Evolutionary conservation across 2,888 invertebrate species (phyloP), one percentile per base, ranked within the genome.

Genomic region (Alcis repandata): DNA sequence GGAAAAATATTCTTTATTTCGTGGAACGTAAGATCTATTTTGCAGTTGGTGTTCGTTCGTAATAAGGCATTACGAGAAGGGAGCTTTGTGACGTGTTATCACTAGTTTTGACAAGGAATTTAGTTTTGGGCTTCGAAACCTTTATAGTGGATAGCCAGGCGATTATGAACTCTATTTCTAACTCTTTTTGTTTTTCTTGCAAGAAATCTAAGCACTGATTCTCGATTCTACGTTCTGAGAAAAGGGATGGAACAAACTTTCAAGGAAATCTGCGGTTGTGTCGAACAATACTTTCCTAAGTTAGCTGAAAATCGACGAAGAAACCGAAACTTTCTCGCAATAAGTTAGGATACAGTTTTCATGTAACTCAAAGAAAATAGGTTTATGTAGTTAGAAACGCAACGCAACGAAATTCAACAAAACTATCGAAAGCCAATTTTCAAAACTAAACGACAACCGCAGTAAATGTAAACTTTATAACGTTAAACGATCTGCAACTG

Each of bases 51-150:
- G n/a, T n/a, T n/a, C 19, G 11, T 36, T 36, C 0, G 52, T 57
- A 64, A 63, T 52, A 38, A 45, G 53, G 54, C 58, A 67, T 63
- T 57, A 51, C 41, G 54, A 72, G 60, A 71, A 67, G 67, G 61
- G 45, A 53, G 43, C 64, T 59, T 68, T 53, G 43, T 69, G 75
- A 74, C 77, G 77, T 70, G 61, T 76, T 73, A 74, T 76, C 71
- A 70, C 43, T 68, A 77, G 73, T 76, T 80, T 71, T 79, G 82
- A 80, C 75, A 69, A 69, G 75, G 79, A 79, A 56, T 64, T 54
- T 54, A 63, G 58, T 52, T 54, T 64, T 49, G 64, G 54, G 36
- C 13, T 19, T 46, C 43, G n/a, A 54, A 63, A 15, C 43, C 22
- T 63, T 45, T 52, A 22, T 46, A n/a, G 46, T 13, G 13, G 20